Evolutionary conservation across 2,797 vertebrate genomes (phyloP), one percentile per base, ranked within the genome.

Genomic region (Macropus fuliginosus): DNA sequence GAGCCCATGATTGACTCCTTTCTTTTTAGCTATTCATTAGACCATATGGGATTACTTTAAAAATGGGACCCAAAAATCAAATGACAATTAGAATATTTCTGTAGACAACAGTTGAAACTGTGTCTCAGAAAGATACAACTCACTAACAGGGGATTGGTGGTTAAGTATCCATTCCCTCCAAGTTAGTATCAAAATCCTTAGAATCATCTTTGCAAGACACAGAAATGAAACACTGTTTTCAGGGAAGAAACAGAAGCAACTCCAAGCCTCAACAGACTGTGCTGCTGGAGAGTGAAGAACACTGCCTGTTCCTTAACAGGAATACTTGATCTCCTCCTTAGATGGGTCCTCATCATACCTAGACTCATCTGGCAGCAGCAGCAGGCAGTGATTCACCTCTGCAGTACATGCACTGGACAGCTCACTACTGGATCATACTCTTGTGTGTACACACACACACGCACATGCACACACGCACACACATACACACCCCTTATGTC

Each of bases 1-100:
- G 93, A 54, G 24, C 62, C 59, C 66, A 66, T 55, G 91, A 96
- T 94, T 91, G 95, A 66, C 46, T 59, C 13, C 87, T 93, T 91
- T 91, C 21, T 95, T 21, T 95, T 90, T 95, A 87, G 55, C 21
- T 95, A 54, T 40, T 55, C 92, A 90, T 27, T 81, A 24, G 66
- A 21, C 1, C 18, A 40, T 24, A 50, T 4, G 21, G 40, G 21
- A 87, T 81, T 81, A 46, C 40, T n/a, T 74, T 9, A 46, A 81
- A 81, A 81, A 24, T 4, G 8, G n/a, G n/a, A 81, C n/a, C 6
- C n/a, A 9, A 40, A 81, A 81, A 81, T 46, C 66, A 81, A 81
- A 81, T 81, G n/a, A 21, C 24, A 40, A 81, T 81, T 81, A 0
- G 3, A 27, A 3, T 46, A 46, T 27, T 81, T 46, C 46, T 46